Conservation (phyloP, 2,797 vertebrate genomes). For the Sebastes steindachneri region DNA sequence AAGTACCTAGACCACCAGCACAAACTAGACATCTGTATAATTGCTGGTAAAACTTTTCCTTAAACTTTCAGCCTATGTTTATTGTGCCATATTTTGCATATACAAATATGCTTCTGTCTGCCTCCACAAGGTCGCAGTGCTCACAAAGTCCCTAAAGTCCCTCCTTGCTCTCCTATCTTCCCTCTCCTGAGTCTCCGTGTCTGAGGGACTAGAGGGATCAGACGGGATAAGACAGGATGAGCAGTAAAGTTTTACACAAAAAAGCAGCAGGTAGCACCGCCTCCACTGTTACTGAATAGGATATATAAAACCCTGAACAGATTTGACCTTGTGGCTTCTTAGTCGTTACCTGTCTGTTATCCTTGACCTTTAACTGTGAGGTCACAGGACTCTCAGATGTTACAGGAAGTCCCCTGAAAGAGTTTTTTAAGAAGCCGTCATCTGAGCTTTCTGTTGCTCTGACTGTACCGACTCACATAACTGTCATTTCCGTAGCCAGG, state of each 20-base stretch:
- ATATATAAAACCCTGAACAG: neutral
- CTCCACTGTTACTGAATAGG: neutral
- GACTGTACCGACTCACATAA: neutral
- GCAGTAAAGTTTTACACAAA: neutral
- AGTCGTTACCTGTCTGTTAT: neutral
- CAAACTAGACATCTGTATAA: neutral
- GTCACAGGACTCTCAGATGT: neutral
- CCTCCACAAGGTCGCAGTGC: conserved; percentile 32
- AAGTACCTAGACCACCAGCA: neutral
- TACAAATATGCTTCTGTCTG: neutral
- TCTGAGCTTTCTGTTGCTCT: neutral
- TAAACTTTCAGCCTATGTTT: accelerated
- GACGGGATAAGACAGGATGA: neutral
- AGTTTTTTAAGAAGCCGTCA: neutral
- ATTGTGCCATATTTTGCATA: neutral
- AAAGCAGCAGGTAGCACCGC: neutral
- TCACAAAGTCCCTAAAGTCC: conserved; percentile 9
- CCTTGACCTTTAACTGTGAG: neutral
- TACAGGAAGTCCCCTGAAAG: neutral
- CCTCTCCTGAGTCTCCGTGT: neutral
- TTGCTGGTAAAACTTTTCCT: neutral
- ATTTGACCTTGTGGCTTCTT: neutral
- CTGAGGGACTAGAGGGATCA: conserved; percentile 11
- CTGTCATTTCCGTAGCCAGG: neutral
- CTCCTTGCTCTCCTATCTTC: neutral